phyloP scores from a whole-genome alignment of 2,113 vertebrate species.

The Ammospiza nelsoni region DNA sequence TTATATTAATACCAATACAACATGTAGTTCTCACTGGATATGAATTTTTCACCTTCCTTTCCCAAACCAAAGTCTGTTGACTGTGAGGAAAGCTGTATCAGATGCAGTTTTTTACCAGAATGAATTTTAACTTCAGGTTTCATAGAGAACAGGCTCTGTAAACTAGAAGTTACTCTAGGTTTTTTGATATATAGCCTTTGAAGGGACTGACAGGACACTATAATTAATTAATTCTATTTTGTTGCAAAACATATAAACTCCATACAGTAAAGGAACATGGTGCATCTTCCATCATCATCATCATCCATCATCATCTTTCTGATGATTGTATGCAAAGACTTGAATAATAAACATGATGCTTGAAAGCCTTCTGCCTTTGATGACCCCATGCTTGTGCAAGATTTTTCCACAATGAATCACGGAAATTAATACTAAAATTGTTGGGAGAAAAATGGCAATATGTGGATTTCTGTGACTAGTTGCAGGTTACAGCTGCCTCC shows the following conservation, averaged over 20 bases:
- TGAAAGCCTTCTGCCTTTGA: background rate
- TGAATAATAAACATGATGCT: background rate
- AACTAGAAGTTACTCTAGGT: background rate
- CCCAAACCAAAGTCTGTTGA: background rate
- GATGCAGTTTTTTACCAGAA: background rate
- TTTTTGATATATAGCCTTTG: background rate
- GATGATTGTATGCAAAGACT: background rate
- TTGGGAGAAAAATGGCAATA: background rate
- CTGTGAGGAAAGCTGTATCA: background rate
- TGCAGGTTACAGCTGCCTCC: background rate
- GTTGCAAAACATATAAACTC: background rate
- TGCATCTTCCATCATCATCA: background rate
- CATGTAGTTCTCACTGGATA: too few species aligned
- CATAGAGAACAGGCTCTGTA: background rate
- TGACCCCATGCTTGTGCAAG: background rate
- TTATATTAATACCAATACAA: too few species aligned
- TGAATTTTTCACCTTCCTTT: too few species aligned
- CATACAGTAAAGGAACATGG: background rate
- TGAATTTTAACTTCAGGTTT: background rate
- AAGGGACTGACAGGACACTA: background rate
- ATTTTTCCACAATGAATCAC: background rate
- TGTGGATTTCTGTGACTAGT: background rate
- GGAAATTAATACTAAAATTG: background rate
- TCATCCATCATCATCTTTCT: background rate
- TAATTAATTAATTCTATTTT: background rate